Percentiles rank a stretch among this genome's conserved stretches.
Conservation (phyloP, 2,888 invertebrate genomes). For the Spatulosminthurus flaviceps region DNA sequence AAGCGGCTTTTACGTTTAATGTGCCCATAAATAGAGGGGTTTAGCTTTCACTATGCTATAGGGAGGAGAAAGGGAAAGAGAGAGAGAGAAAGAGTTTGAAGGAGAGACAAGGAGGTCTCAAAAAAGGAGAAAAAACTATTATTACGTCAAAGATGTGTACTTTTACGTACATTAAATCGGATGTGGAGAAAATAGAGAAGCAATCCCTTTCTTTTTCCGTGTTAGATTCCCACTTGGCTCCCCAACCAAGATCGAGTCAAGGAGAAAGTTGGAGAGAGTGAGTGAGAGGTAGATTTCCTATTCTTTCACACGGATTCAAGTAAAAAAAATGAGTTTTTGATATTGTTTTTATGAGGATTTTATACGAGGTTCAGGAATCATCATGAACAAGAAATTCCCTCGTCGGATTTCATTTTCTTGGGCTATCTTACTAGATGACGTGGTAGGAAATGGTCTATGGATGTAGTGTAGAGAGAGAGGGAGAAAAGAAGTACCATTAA, state of each 20-base stretch:
- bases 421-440: constrained; percentile 4
- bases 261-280: not conserved
- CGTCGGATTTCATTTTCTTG: not conserved
- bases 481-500: too few relatives aligned
- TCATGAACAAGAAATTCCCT: constrained; percentile 23
- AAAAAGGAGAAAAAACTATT: too few relatives aligned
- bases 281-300: constrained; percentile 1
- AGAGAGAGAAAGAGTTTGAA: too few relatives aligned
- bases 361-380: constrained; percentile 15
- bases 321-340: constrained; percentile 33
- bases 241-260: not conserved
- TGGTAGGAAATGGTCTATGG: not conserved
- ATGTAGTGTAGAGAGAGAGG: too few relatives aligned
- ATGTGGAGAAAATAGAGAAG: not conserved
- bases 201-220: not conserved
- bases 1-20: too few relatives aligned
- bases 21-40: too few relatives aligned
- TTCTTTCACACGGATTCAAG: not conserved
- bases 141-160: too few relatives aligned
- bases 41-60: too few relatives aligned
- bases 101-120: too few relatives aligned
- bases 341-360: constrained; percentile 33
- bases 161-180: not conserved
- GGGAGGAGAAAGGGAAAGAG: too few relatives aligned
- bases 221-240: constrained; percentile 7